Conservation (phyloP, 1,140 invertebrate species). For the Formica exsecta region DNA sequence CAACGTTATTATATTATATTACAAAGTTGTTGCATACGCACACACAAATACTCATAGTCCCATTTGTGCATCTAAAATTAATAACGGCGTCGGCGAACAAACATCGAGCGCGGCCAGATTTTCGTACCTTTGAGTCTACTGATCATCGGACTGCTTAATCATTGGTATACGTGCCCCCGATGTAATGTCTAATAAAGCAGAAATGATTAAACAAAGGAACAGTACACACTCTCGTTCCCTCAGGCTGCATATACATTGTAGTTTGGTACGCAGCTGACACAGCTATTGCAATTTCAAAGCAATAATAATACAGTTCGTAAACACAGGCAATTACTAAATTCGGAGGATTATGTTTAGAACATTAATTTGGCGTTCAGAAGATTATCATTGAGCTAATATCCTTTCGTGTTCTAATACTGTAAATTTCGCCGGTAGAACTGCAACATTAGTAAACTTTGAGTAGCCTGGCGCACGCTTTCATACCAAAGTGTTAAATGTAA, state of each 20-base stretch:
- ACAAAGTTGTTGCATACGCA: constrained; percentile 49
- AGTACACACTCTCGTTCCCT: constrained; percentile 39
- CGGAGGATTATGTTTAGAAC: constrained; percentile 60
- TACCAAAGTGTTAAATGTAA: constrained; percentile 62
- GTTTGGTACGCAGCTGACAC: constrained; percentile 51
- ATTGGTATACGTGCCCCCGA: constrained; percentile 52
- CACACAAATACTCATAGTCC: constrained; percentile 57
- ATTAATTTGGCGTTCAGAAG: constrained; percentile 63
- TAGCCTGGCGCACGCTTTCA: constrained; percentile 32
- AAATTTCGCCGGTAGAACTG: constrained; percentile 45
- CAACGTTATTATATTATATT: constrained; percentile 63
- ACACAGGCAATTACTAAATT: constrained; percentile 63
- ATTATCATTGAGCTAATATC: constrained; percentile 61
- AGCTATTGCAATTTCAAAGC: constrained; percentile 70
- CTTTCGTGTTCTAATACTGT: constrained; percentile 52
- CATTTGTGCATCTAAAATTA: constrained; percentile 60
- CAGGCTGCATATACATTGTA: constrained; percentile 31
- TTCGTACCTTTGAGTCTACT: constrained; percentile 62
- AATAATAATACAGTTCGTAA: constrained; percentile 60
- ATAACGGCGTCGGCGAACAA: constrained; percentile 46
- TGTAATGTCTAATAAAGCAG: constrained; percentile 61
- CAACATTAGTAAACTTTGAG: constrained; percentile 53
- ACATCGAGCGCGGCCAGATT: constrained; percentile 54
- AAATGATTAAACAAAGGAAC: constrained; percentile 49
- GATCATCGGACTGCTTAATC: constrained; percentile 62